A percentile compares a stretch with the other conserved stretches of the same genome.
These are phyloP conservation scores for Protosalanx chinensis DNA, from an alignment of 2,797 vertebrate species.

Conservation along the genomic window DNA sequence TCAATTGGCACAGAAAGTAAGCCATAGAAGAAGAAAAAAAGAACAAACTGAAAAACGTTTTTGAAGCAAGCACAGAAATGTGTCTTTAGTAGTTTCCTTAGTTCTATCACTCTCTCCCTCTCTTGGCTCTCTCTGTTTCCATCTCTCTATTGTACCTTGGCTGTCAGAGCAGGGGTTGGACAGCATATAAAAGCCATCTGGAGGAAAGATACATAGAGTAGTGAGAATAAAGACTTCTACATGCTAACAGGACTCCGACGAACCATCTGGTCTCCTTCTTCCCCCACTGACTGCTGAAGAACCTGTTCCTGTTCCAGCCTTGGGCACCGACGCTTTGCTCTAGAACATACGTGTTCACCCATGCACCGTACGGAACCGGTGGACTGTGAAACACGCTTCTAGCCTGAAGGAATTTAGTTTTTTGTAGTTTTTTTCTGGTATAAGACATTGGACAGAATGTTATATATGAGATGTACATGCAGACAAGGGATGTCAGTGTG, in stretches of 20 bases:
- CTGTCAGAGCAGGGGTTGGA: conserved; percentile 22
- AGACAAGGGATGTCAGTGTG: neutral
- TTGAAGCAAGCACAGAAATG: conserved; percentile 16
- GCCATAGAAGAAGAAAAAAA: conserved; percentile 5
- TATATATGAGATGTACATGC: neutral
- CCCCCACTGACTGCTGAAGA: conserved; percentile 7
- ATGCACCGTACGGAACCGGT: neutral
- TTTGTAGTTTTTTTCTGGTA: too few species aligned
- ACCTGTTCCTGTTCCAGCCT: conserved; percentile 11
- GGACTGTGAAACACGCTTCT: conserved; percentile 1
- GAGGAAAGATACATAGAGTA: conserved; percentile 1
- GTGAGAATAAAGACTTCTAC: conserved; percentile 39
- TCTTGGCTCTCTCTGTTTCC: neutral
- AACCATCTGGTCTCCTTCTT: conserved; percentile 35
- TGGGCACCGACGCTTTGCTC: conserved; percentile 6
- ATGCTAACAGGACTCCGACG: conserved; percentile 41
- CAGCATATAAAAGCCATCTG: conserved; percentile 37
- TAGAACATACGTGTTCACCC: conserved; percentile 10
- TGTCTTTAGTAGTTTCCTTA: conserved; percentile 13
- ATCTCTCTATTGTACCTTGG: conserved; percentile 7
- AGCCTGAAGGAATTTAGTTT: conserved; percentile 7
- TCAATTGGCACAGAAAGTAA: neutral
- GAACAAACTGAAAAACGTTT: neutral
- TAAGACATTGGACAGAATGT: conserved; percentile 12
- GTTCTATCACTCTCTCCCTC: neutral